Evolutionary conservation across 2,888 invertebrate species (phyloP), one percentile per base, ranked within the genome.

Genomic region (Mythimna albipuncta): DNA sequence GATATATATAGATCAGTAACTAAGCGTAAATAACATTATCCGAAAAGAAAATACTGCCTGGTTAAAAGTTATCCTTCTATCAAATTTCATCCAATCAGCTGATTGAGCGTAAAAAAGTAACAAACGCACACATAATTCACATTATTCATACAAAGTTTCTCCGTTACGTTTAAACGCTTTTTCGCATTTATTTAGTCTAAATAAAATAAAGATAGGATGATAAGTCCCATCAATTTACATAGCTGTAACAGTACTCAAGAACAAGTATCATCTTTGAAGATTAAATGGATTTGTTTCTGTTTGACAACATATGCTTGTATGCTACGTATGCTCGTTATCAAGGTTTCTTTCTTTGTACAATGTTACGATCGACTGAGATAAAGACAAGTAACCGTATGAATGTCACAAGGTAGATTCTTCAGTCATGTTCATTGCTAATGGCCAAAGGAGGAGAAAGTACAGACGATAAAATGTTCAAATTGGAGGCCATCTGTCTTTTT

Each of bases 201-300:
- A 32, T 47, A 57, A 64, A 52, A 58, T 38, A 65, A 38, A 55
- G 35, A 13, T 32, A 32, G 6, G 26, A n/a, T 11, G 47, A 38
- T 38, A 38, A 58, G 61, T 57, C 9, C 6, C 32, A 21, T 64
- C 38, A 75, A 58, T 63, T 69, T 35, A 26, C 69, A 26, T 63
- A 55, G 54, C 52, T 44, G 44, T 58, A 70, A 55, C 13, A 52
- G 26, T 13, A 44, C 69, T 69, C 10, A 21, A 75, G 54, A 11
- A 59, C 26, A 9, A 59, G n/a, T 63, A 58, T 65, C 47, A 35
- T 61, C 21, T 63, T 10, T 64, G 7, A 58, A 71, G 71, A 77
- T 79, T 81, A 79, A 61, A 59, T 44, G 54, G 52, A 81, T 78
- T 69, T 69, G 57, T 63, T 54, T 66, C 59, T 70, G 21, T 81